Evolutionary conservation across 2,113 vertebrate genomes (phyloP).

Genomic region (Etia nguti): DNA sequence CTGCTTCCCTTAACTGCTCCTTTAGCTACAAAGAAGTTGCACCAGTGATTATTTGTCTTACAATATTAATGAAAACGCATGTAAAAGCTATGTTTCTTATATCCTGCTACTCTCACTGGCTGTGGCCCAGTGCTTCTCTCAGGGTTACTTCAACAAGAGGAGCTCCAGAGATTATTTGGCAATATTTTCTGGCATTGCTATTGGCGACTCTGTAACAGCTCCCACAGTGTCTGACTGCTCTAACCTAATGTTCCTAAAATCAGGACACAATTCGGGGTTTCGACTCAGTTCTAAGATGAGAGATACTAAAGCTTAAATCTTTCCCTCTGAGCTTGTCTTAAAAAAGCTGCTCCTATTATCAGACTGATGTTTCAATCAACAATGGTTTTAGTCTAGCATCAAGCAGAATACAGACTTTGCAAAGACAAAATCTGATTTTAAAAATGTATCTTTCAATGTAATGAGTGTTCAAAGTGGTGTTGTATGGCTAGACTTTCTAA

Average conservation of each 20-base stretch:
- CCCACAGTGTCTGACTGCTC: background rate
- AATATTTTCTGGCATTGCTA: background rate
- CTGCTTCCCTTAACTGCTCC: background rate
- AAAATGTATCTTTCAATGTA: background rate
- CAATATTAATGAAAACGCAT: background rate
- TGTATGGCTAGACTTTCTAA: background rate
- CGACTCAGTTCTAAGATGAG: background rate
- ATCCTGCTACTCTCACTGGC: background rate
- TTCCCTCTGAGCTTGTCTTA: background rate
- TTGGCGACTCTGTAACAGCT: background rate
- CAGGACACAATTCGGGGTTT: background rate
- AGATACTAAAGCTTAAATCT: background rate
- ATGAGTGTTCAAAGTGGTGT: background rate
- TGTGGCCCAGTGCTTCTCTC: background rate
- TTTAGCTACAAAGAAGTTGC: background rate
- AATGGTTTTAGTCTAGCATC: background rate
- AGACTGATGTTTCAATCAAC: background rate
- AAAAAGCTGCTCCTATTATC: background rate
- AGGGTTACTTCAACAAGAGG: background rate
- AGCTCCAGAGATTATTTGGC: background rate
- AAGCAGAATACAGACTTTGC: background rate
- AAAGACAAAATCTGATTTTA: background rate
- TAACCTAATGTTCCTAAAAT: background rate
- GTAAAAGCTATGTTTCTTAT: background rate
- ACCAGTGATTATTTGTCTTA: background rate